A percentile compares a stretch with the other conserved stretches of the same genome.
These are phyloP conservation scores for Oreochromis mossambicus DNA, from an alignment of 2,797 vertebrate species.

Conservation along the genomic window DNA sequence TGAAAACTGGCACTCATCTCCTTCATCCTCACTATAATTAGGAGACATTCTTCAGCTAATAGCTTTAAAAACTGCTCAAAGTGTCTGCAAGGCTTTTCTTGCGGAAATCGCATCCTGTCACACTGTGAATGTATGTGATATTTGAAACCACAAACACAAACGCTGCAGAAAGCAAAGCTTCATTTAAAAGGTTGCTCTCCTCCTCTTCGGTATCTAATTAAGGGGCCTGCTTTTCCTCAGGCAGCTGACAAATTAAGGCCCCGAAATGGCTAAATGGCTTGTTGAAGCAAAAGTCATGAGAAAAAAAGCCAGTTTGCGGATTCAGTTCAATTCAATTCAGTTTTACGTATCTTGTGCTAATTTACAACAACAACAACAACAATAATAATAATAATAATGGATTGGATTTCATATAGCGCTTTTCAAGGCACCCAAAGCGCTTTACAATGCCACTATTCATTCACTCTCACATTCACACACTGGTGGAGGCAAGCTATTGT, in stretches of 20 bases:
- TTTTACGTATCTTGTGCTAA: background rate
- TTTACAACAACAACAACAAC: background rate
- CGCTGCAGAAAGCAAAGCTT: background rate
- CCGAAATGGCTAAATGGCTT: background rate
- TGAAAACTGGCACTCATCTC: background rate
- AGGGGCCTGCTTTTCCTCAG: background rate
- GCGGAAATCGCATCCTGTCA: background rate
- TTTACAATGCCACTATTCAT: too few species aligned
- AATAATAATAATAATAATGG: too few species aligned
- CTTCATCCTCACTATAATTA: background rate
- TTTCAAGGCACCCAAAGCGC: too few species aligned
- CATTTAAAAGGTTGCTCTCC: background rate
- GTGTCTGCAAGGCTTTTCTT: background rate
- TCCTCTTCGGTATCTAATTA: background rate
- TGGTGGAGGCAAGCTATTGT: too few species aligned
- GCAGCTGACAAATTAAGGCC: background rate
- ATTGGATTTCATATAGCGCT: too few species aligned
- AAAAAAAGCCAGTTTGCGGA: background rate
- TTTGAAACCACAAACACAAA: background rate
- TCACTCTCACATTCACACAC: too few species aligned
- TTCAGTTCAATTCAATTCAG: background rate
- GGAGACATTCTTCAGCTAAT: conserved; percentile 13
- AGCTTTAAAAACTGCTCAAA: conserved; percentile 6
- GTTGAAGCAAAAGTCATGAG: background rate
- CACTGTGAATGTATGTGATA: background rate